Percentiles rank a stretch among this genome's conserved stretches.
Conservation (phyloP, 2,888 invertebrate genomes). For the Drosophila ezoana region DNA sequence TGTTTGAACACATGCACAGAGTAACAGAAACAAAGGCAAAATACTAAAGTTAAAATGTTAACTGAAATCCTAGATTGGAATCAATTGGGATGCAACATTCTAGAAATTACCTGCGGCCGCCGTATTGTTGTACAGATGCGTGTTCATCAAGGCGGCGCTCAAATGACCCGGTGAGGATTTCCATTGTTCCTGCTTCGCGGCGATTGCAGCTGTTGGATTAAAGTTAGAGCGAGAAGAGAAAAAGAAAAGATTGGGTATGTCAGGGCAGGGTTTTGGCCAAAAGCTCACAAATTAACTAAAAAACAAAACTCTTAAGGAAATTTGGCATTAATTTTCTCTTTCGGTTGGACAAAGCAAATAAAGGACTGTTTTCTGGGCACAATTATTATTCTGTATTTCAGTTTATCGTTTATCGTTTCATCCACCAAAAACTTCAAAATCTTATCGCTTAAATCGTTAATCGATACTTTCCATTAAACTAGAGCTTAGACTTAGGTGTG, state of each 20-base stretch:
- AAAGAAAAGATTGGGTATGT: conserved; percentile 53
- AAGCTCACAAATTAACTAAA: conserved; percentile 29
- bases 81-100: conserved; percentile 12
- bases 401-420: conserved; percentile 42
- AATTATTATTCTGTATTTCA: conserved; percentile 51
- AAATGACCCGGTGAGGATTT: conserved; percentile 61
- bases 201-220: not conserved
- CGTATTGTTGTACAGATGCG: conserved; percentile 50
- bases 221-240: conserved; percentile 38
- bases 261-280: conserved; percentile 53
- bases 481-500: conserved; percentile 62
- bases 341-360: conserved; percentile 13
- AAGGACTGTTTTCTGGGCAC: conserved; percentile 30
- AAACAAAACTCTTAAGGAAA: conserved; percentile 13
- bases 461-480: conserved; percentile 73
- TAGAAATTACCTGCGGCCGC: conserved; percentile 70
- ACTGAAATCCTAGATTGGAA: conserved; percentile 31
- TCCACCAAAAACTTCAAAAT: conserved; percentile 42
- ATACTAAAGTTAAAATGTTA: conserved; percentile 75
- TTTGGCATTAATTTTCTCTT: conserved; percentile 33
- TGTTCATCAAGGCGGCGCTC: conserved; percentile 55
- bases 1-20: conserved; percentile 78
- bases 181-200: conserved; percentile 41
- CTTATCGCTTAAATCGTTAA: conserved; percentile 63
- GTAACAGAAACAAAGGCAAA: conserved; percentile 81